phyloP scores from a whole-genome alignment of 1,140 invertebrate genomes.

The Drosophila virilis region DNA sequence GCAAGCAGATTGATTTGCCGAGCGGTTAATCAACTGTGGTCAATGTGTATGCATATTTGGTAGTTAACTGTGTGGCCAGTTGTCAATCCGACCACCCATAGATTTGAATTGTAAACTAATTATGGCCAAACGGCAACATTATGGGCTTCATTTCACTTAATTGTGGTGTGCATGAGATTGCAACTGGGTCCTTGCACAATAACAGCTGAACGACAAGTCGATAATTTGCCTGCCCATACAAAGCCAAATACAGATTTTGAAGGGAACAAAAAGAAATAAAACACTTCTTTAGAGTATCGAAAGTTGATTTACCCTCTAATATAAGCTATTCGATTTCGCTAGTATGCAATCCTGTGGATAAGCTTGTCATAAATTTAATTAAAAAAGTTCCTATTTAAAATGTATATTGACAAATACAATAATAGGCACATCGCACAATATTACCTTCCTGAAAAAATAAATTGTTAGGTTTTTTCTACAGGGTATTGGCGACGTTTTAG shows the following conservation, averaged over 20 bases:
- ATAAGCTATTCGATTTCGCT: not conserved
- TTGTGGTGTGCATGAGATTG: conserved; percentile 14
- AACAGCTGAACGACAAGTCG: conserved; percentile 59
- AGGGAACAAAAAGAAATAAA: conserved; percentile 23
- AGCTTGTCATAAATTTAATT: not conserved
- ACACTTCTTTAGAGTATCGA: not conserved
- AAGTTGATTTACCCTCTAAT: not conserved
- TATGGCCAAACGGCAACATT: conserved; percentile 52
- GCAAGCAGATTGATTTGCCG: not conserved
- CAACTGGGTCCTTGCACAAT: conserved; percentile 30
- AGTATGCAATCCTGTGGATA: not conserved
- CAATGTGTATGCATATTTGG: conserved; percentile 62
- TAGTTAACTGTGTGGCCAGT: conserved; percentile 42
- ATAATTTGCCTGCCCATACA: conserved; percentile 61
- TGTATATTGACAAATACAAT: too few species aligned
- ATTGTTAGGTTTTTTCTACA: not conserved
- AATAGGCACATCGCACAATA: too few species aligned
- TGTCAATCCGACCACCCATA: conserved; percentile 13
- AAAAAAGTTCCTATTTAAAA: too few species aligned
- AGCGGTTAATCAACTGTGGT: conserved; percentile 63
- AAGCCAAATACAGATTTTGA: conserved; percentile 52
- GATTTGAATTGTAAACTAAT: conserved; percentile 61
- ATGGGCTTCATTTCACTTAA: conserved; percentile 41
- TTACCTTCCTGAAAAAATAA: not conserved
- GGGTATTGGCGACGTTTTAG: conserved; percentile 33